Evolutionary conservation across 2,113 vertebrate genomes (phyloP).

Genomic region (Mobula birostris): DNA sequence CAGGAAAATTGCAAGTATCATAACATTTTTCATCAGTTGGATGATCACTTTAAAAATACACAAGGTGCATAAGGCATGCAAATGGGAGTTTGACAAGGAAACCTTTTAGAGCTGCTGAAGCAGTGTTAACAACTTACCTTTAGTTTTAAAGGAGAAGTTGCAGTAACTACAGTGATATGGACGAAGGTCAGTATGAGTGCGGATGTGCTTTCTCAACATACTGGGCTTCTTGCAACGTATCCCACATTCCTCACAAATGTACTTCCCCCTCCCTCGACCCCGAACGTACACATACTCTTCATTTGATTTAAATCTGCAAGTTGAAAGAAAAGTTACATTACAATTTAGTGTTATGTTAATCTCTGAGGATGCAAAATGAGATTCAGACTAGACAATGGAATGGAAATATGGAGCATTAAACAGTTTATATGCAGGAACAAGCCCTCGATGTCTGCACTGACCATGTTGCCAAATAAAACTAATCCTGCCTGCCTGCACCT

Average conservation of each 20-base stretch:
- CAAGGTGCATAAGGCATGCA: background rate
- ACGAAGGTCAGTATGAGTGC: conserved; percentile 91
- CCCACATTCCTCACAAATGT: conserved; percentile 96
- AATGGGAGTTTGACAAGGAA: background rate
- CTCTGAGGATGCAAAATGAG: background rate
- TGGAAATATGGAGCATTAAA: background rate
- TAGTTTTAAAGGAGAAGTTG: conserved; percentile 98
- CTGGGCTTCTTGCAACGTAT: conserved; percentile 98
- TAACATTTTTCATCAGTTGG: background rate
- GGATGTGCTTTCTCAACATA: conserved; percentile 97
- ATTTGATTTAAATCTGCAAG: conserved; percentile 84
- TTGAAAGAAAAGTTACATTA: background rate
- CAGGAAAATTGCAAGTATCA: background rate
- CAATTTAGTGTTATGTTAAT: background rate
- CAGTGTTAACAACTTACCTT: conserved; percentile 64
- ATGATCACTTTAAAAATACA: background rate
- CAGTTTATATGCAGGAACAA: too few species aligned
- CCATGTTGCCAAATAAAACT: too few species aligned
- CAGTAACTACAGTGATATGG: conserved; percentile 93
- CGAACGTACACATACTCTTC: conserved; percentile 97
- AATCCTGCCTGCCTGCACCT: too few species aligned
- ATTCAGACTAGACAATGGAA: background rate
- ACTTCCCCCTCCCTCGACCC: conserved; percentile 90
- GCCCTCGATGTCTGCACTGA: too few species aligned
- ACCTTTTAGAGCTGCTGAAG: background rate